These are phyloP conservation scores for Parapsyche elsis DNA, from an alignment of 1,140 invertebrate species.

Conservation along the genomic window DNA sequence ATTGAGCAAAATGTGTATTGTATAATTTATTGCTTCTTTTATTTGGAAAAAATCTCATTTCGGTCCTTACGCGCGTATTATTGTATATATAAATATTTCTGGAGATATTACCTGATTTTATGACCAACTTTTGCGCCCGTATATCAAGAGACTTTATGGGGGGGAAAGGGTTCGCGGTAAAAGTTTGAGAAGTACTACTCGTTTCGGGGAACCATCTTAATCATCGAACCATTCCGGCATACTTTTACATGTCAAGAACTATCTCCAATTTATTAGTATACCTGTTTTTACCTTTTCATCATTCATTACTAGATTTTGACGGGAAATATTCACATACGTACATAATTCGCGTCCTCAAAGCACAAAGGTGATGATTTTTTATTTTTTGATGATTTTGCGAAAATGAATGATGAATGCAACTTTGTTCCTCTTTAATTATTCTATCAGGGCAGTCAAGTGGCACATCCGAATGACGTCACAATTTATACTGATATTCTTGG, in stretches of 20 bases:
- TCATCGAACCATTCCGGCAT: slow-evolving; percentile 6
- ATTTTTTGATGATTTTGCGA: too few species aligned
- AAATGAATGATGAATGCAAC: too few species aligned
- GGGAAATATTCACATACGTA: too few species aligned
- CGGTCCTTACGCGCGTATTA: not conserved
- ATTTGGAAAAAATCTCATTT: not conserved
- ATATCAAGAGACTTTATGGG: slow-evolving; percentile 16
- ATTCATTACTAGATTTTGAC: too few species aligned
- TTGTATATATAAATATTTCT: slow-evolving; percentile 1
- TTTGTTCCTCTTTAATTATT: too few species aligned
- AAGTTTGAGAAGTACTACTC: slow-evolving; percentile 18
- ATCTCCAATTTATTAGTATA: too few species aligned
- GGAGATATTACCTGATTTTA: slow-evolving; percentile 25
- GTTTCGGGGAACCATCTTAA: not conserved
- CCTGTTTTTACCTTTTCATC: too few species aligned
- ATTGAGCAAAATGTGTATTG: not conserved
- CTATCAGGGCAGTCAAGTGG: too few species aligned
- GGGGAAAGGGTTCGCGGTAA: not conserved
- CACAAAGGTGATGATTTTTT: too few species aligned
- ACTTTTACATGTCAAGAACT: not conserved
- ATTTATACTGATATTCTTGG: too few species aligned
- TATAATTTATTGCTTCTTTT: slow-evolving; percentile 8
- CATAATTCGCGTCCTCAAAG: too few species aligned
- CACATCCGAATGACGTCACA: too few species aligned
- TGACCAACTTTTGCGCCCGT: slow-evolving; percentile 8